Conservation (phyloP, 2,888 invertebrate genomes). For the Operophtera brumata region DNA sequence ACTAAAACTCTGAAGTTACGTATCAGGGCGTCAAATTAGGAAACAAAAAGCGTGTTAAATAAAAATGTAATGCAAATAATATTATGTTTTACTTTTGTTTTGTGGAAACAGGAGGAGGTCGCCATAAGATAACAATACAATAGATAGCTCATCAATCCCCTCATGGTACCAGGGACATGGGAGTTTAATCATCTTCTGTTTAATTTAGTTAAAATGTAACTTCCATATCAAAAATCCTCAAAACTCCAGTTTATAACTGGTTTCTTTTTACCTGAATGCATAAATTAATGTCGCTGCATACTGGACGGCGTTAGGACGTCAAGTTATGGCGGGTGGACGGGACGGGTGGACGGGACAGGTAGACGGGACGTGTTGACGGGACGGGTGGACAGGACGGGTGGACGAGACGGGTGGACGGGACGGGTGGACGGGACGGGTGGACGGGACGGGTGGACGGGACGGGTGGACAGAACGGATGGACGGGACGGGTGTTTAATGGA, state of each 20-base stretch:
- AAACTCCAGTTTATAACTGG: neutral
- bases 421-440: no score
- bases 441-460: no score
- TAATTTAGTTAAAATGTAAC: slow-evolving; percentile 49
- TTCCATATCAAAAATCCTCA: slow-evolving; percentile 47
- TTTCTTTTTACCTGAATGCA: neutral
- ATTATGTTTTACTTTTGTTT: slow-evolving; percentile 49
- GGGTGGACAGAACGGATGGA: no score
- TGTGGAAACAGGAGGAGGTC: slow-evolving; percentile 79
- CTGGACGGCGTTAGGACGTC: no score
- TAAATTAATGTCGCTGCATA: no score
- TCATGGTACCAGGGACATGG: slow-evolving; percentile 61
- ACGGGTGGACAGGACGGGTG: no score
- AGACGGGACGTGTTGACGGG: no score
- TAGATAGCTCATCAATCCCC: slow-evolving; percentile 57
- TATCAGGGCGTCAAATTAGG: slow-evolving; percentile 74
- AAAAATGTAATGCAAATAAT: slow-evolving; percentile 36
- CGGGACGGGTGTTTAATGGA: no score
- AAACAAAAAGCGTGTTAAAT: slow-evolving; percentile 50
- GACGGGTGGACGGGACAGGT: no score
- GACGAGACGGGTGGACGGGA: no score
- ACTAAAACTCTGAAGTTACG: slow-evolving; percentile 42
- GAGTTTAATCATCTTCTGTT: slow-evolving; percentile 33
- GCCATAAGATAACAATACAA: slow-evolving; percentile 50
- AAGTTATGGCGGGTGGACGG: no score